Percentiles rank a stretch among this genome's conserved stretches.
These are phyloP conservation scores for Cyclophora albipunctata DNA, from an alignment of 2,888 invertebrate species.

Conservation along the genomic window DNA sequence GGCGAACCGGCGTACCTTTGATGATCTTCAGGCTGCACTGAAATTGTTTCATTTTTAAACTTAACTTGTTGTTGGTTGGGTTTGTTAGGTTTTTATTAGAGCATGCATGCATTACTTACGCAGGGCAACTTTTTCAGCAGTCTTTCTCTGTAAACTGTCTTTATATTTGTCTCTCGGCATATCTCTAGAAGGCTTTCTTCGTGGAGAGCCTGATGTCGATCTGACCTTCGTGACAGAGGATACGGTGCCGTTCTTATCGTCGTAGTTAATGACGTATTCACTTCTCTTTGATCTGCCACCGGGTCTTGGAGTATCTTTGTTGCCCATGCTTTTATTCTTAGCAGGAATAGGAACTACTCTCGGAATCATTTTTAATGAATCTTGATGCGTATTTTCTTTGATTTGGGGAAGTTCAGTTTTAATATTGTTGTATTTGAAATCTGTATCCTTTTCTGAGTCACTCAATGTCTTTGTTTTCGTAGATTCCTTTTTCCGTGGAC, in stretches of 20 bases:
- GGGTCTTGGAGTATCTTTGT: slow-evolving; percentile 25
- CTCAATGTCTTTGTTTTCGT: slow-evolving; percentile 6
- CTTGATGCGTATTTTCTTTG: slow-evolving; percentile 23
- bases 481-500: slow-evolving; percentile 10
- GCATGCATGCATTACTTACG: slow-evolving; percentile 69
- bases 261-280: slow-evolving; percentile 66
- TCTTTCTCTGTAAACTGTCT: slow-evolving; percentile 42
- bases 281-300: slow-evolving; percentile 37
- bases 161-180: slow-evolving; percentile 37
- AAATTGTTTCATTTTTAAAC: slow-evolving; percentile 61
- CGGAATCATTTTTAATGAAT: slow-evolving; percentile 20
- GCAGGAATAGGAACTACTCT: slow-evolving; percentile 21
- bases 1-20: slow-evolving; percentile 43
- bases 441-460: slow-evolving; percentile 1
- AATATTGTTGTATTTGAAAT: background rate
- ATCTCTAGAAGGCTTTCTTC: slow-evolving; percentile 40
- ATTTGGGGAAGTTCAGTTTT: slow-evolving; percentile 7
- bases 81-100: slow-evolving; percentile 47
- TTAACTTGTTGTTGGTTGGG: slow-evolving; percentile 36
- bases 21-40: slow-evolving; percentile 62
- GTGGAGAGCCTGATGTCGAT: slow-evolving; percentile 37
- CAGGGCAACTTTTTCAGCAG: slow-evolving; percentile 50
- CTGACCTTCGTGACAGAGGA: slow-evolving; percentile 61
- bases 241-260: slow-evolving; percentile 67
- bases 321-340: slow-evolving; percentile 19